Evolutionary conservation across 2,797 vertebrate species (phyloP), one percentile per base, ranked within the genome.

Genomic region (Peromyscus attwateri): DNA sequence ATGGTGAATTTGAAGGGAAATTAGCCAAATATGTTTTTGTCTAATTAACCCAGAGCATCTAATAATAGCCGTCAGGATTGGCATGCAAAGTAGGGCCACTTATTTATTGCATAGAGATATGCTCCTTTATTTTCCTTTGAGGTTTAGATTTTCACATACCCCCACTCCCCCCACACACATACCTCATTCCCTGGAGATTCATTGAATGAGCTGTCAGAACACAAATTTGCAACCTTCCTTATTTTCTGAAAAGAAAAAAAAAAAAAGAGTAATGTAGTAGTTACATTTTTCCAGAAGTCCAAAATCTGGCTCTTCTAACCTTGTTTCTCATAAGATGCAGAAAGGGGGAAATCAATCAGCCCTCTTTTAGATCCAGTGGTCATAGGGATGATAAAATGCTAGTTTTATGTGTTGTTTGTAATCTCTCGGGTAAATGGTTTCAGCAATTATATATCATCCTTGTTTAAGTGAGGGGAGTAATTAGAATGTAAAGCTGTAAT

Each of bases 1-100:
- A 97, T 97, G 95, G 29, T 60, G 97, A 95, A 95, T 97, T 97
- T 98, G 97, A 98, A 97, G 94, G 89, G 83, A 97, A 97, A 98
- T 95, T 95, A 97, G 94, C 89, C 95, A 97, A 97, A 90, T 92
- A 94, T 98, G 87, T 98, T 95, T 98, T 95, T 98, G 83, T 93
- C 94, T 98, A 94, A 97, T 98, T 97, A 98, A 96, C 0, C 31
- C 97, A 75, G 57, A 7, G n/a, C 43, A 64, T 94, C 87, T 95
- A 97, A 96, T 95, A 97, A 96, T 97, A 97, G 84, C 66, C 92
- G 55, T 95, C 66, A 96, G 23, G 73, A 90, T 68, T 97, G 89
- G 87, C 1, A 6, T 96, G 52, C 80, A 93, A 94, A 91, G 40
- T 71, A 62, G 57, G 95, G 81, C 77, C 96, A 97, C 89, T 97